Percentiles rank a stretch among this genome's conserved stretches.
Evolutionary conservation across 1,140 invertebrate genomes (phyloP).

Genomic region (Psix sp.): DNA sequence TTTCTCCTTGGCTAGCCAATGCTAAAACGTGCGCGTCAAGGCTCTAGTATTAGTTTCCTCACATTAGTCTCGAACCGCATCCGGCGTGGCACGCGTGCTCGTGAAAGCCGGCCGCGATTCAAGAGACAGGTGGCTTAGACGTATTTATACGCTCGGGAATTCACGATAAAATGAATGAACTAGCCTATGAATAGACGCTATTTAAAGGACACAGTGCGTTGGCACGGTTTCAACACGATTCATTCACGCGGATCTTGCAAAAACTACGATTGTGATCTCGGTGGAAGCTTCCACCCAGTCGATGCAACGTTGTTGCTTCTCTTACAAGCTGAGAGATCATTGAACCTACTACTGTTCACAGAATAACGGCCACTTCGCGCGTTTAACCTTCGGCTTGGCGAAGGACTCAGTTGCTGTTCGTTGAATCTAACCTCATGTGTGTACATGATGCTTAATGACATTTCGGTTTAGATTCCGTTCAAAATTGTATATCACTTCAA

Average conservation of each 20-base stretch:
- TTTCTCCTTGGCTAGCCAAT: too few relatives aligned
- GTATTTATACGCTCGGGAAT: constrained; percentile 68
- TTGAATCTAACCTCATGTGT: constrained; percentile 12
- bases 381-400: constrained; percentile 58
- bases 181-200: constrained; percentile 71
- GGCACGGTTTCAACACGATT: constrained; percentile 41
- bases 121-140: constrained; percentile 69
- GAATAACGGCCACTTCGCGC: constrained; percentile 61
- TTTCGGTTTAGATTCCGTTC: too few relatives aligned
- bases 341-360: constrained; percentile 60
- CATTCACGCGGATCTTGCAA: constrained; percentile 21
- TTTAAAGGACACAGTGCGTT: constrained; percentile 68
- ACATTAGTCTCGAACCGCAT: constrained; percentile 53
- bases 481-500: too few relatives aligned
- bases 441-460: too few relatives aligned
- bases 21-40: constrained; percentile 39
- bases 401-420: constrained; percentile 57
- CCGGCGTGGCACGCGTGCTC: constrained; percentile 52
- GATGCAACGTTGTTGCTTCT: constrained; percentile 59
- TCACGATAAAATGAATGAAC: constrained; percentile 59
- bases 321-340: too few relatives aligned
- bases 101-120: constrained; percentile 55
- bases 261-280: constrained; percentile 31
- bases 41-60: constrained; percentile 57
- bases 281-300: constrained; percentile 61